Evolutionary conservation across 2,888 invertebrate genomes (phyloP), one percentile per base, ranked within the genome.

Genomic region (Meandrusa payeni): DNA sequence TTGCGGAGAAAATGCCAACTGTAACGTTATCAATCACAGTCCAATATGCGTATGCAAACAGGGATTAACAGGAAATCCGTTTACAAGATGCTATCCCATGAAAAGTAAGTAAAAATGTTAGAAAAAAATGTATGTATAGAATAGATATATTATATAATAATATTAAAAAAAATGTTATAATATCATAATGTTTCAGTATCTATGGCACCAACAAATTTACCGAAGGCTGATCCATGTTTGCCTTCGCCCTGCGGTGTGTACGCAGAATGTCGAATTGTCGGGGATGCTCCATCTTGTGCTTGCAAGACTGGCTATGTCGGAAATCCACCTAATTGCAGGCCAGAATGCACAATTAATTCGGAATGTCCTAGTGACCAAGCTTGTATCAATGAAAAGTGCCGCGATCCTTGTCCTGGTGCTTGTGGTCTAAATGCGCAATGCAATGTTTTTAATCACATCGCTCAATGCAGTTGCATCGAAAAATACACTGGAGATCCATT

Each of bases 11-110:
- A 89, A 89, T 58, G 89, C 92, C 2, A 85, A 89, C 41, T 93
- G 93, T 56, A 89, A 89, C 47, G 91, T 91, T 2, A 89, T 90
- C 12, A 91, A 91, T 55, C 92, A 93, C 55, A 91, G 92, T 64
- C 94, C 95, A 1, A 93, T 93, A 58, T 95, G 95, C 64, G 91
- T 91, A 44, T 95, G 95, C 61, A 90, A 91, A 49, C 80, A 89
- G 45, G 90, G 91, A 23, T 91, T 91, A 55, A 92, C 92, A 2
- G 95, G 95, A 46, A 93, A 94, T 89, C 94, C 95, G 12, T 94
- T 94, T 61, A 89, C 91, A n/a, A 89, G 90, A 62, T 94, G 94
- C 55, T 91, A 90, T 52, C 90, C 90, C 11, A 89, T 91, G 20
- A 86, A 74, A 68, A 67, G 87, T 86, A 63, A 70, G 71, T 55